A percentile compares a stretch with the other conserved stretches of the same genome.
These are phyloP conservation scores for Nyctibius bracteatus DNA, from an alignment of 2,113 vertebrate genomes.

Conservation along the genomic window DNA sequence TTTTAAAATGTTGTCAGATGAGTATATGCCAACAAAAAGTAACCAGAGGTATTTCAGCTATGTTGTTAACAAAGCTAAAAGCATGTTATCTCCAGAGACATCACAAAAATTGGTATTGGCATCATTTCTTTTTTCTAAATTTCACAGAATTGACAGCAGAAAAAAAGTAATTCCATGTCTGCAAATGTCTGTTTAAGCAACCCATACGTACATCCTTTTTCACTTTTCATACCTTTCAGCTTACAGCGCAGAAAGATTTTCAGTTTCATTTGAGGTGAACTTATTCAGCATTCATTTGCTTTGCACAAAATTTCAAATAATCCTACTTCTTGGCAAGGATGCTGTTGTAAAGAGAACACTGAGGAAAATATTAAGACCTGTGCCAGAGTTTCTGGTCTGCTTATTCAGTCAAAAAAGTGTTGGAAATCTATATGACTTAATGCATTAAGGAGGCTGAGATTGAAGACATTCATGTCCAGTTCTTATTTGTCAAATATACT, in stretches of 20 bases:
- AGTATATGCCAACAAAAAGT: slow-evolving; percentile 23
- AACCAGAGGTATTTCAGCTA: slow-evolving; percentile 7
- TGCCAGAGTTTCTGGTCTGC: not conserved
- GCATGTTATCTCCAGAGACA: slow-evolving; percentile 41
- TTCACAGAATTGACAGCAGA: not conserved
- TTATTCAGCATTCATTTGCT: not conserved
- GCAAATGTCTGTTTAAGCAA: not conserved
- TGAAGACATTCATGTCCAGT: not conserved
- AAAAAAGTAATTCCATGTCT: not conserved
- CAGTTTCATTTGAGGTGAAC: not conserved
- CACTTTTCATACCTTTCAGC: not conserved
- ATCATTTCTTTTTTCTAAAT: not conserved
- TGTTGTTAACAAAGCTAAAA: slow-evolving; percentile 47
- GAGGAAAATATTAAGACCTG: not conserved
- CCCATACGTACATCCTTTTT: not conserved
- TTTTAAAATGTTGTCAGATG: slow-evolving; percentile 56
- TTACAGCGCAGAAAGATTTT: not conserved
- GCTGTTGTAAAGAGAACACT: not conserved
- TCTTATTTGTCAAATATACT: not conserved
- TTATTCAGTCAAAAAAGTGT: not conserved
- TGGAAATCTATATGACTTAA: not conserved
- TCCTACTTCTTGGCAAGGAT: not conserved
- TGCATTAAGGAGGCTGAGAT: not conserved
- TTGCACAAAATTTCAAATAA: not conserved
- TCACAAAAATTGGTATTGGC: not conserved